Base-by-base conservation (phyloP, 2,888 invertebrate species). In the Troilus luridus region DNA sequence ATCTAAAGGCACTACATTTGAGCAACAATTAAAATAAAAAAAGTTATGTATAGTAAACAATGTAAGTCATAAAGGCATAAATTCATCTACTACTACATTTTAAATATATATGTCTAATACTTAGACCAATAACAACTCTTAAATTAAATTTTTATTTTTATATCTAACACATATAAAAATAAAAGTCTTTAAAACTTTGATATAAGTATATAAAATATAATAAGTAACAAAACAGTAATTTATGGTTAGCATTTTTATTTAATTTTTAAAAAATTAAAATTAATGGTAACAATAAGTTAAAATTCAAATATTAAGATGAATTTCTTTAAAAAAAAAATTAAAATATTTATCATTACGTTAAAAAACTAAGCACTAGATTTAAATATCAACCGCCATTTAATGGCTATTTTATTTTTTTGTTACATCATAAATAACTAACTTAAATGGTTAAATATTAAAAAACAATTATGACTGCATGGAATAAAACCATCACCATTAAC, bases 21-120 rank as follows among this genome's bases (percentile, higher is more conserved):
- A 90, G 90, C 90, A 90, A 90, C 21, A 27, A 64, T 81, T 85
- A 81, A 21, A 90, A 24, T 0, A 72, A 77, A 77, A 41, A 41
- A 41, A 72, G 3, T 27, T 56, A 56, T n/a, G 58, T 54, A 85
- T 56, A 85, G 56, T 21, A 88, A 85, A 81, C 60, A 27, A 72
- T 90, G 11, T 41, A 90, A 81, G 90, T 90, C 90, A 90, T 90
- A 41, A 41, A 41, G 90, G 90, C 85, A 90, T 88, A 90, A 85
- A 90, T 77, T 90, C 77, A 77, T 77, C 27, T n/a, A n/a, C 21
- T 85, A 85, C 56, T 85, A 19, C 21, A 85, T 85, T 56, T 56
- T 85, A 85, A 85, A n/a, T 17, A 58, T 85, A 85, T 56, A 85
- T 19, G 17, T 85, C 56, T 56, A 85, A 21, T 56, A 85, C 10